Evolutionary conservation across 2,113 vertebrate species (phyloP).

Genomic region (Halichoeres trimaculatus): DNA sequence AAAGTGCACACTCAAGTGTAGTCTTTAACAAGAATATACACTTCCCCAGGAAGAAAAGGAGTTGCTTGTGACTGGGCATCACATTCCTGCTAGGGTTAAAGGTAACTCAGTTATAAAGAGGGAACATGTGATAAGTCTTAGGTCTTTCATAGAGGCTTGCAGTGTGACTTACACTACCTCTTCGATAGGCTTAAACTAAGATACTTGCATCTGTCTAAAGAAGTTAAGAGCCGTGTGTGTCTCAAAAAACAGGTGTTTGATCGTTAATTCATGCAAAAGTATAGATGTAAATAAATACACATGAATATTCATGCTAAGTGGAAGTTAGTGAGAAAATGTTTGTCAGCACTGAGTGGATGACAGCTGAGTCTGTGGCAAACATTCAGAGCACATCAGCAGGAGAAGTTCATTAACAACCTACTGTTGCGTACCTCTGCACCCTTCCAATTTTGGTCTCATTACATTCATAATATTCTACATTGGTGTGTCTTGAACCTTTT

Average conservation of each 20-base stretch:
- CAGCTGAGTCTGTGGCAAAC: slow-evolving; percentile 40
- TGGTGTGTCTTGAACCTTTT: slow-evolving; percentile 73
- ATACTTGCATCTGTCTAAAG: not conserved
- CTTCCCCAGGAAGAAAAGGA: slow-evolving; percentile 30
- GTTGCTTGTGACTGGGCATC: slow-evolving; percentile 46
- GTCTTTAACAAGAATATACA: slow-evolving; percentile 25
- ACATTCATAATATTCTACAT: slow-evolving; percentile 77
- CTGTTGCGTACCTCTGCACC: slow-evolving; percentile 66
- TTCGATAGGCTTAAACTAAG: not conserved
- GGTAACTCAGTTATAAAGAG: slow-evolving; percentile 1
- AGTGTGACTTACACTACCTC: too few relatives aligned
- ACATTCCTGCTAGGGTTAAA: slow-evolving; percentile 20
- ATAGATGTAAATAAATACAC: slow-evolving; percentile 40
- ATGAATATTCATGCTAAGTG: slow-evolving; percentile 38
- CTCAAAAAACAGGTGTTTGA: slow-evolving; percentile 1
- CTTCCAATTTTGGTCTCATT: slow-evolving; percentile 76
- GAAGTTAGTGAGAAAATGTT: slow-evolving; percentile 34
- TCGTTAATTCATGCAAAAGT: slow-evolving; percentile 52
- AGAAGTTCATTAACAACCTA: slow-evolving; percentile 70
- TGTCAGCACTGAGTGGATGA: slow-evolving; percentile 38
- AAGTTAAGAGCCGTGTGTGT: not conserved
- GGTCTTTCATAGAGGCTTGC: not conserved
- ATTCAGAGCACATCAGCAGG: slow-evolving; percentile 63
- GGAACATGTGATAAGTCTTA: slow-evolving; percentile 10
- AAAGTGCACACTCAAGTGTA: slow-evolving; percentile 53